Evolutionary conservation across 2,113 vertebrate genomes (phyloP), one percentile per base, ranked within the genome.

Genomic region (Mesocricetus auratus): DNA sequence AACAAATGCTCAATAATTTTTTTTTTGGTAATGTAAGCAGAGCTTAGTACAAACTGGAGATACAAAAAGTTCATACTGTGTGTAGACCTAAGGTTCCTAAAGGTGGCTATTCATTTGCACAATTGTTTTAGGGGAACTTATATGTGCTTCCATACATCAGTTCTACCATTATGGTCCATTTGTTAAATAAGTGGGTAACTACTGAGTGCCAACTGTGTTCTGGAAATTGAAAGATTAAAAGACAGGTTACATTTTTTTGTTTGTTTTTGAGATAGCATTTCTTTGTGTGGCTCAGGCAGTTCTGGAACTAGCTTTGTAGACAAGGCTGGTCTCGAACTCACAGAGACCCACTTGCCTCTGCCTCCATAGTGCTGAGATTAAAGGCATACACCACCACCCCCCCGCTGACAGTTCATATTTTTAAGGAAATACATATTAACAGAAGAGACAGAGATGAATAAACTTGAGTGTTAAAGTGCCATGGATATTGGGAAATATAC

Each of bases 341-440:
- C 68, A 71, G 36, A 71, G 68, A n/a, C 17, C 68, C 68, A 71
- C 16, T 3, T n/a, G 36, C 36, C 17, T n/a, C 68, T 71, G 36
- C 16, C 68, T 71, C 36, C 36, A 9, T 6, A 71, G 17, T 71
- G 36, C 68, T 71, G 36, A 71, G 17, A 71, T n/a, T n/a, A n/a
- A 71, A 19, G 68, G 68, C 16, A 16, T 69, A 33, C 15, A 36
- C 6, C 36, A 71, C 68, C 36, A n/a, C 16, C 68, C 3, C 33
- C 36, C 68, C 17, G 68, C 68, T 69, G 42, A 60, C 31, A 58
- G 60, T 88, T 90, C 21, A 62, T 36, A 66, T 89, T 62, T 88
- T 93, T 90, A 66, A 94, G 89, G 81, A 95, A 17, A 56, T 90
- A 78, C 69, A 93, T 62, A 78, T 86, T 71, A 36, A 92, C 33